Evolutionary conservation across 53 echinoderm and acorn worm genomes (phyloP).

Genomic region (Luidia sarsii): DNA sequence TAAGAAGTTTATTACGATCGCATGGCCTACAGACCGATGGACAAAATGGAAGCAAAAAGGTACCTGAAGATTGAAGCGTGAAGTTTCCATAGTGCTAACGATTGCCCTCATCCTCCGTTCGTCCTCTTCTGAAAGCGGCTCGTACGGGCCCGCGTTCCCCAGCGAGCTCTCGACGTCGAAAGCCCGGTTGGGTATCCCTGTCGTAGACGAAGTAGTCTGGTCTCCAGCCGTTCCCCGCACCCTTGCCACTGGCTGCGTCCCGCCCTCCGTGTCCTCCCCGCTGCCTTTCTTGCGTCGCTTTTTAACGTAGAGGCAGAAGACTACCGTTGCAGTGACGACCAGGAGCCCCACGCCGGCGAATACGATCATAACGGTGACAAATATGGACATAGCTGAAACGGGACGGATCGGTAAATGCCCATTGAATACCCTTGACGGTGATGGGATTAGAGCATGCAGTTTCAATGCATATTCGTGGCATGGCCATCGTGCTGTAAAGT

Average conservation of each 20-base stretch:
- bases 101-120: conserved; percentile 3
- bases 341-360: conserved; percentile 22
- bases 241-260: not conserved
- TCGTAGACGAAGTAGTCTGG: not conserved
- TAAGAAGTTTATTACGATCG: too few species aligned
- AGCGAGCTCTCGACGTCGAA: not conserved
- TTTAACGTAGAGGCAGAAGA: conserved; percentile 7
- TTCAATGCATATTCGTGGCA: too few species aligned
- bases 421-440: too few species aligned
- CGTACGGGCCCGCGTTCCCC: not conserved
- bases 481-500: too few species aligned
- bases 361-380: conserved; percentile 5
- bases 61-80: not conserved
- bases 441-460: too few species aligned
- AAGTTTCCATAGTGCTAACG: not conserved
- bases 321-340: not conserved
- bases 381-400: not conserved
- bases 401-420: too few species aligned
- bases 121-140: not conserved
- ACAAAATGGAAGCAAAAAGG: too few species aligned
- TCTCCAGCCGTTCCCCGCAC: too few species aligned
- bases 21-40: too few species aligned
- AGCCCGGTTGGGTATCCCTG: conserved; percentile 1
- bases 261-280: too few species aligned
- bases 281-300: not conserved